These are phyloP conservation scores for Chlorocebus sabaeus DNA, from an alignment of 2,113 vertebrate species.

Conservation along the genomic window DNA sequence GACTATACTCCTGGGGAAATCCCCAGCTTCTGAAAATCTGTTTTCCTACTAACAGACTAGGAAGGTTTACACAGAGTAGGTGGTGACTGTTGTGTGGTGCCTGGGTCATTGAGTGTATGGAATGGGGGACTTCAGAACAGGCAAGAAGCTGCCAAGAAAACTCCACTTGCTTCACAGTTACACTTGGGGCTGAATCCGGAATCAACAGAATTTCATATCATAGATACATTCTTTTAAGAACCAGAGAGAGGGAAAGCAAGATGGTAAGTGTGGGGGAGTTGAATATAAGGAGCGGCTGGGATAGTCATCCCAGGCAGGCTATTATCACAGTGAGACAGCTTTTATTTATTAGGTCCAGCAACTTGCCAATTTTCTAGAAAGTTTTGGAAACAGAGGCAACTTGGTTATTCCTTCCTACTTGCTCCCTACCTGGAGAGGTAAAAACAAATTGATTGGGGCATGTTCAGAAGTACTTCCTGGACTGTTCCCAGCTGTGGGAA, in stretches of 20 bases:
- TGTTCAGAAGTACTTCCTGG: background rate
- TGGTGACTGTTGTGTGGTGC: accelerated
- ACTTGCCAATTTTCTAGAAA: background rate
- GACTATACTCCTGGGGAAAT: background rate
- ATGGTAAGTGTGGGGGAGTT: background rate
- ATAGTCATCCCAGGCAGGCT: background rate
- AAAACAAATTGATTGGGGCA: background rate
- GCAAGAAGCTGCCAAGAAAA: background rate
- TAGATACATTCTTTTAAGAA: background rate
- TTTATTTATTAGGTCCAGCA: background rate
- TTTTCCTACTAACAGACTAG: background rate
- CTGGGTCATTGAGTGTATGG: too few relatives aligned
- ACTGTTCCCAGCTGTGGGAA: background rate
- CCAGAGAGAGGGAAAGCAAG: background rate
- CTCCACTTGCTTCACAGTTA: background rate
- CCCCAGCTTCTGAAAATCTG: background rate
- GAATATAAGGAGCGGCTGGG: background rate
- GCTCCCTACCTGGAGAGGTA: background rate
- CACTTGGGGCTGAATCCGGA: background rate
- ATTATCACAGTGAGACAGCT: background rate
- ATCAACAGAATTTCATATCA: background rate
- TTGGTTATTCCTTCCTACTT: background rate
- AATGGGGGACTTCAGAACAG: too few relatives aligned
- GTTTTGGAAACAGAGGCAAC: background rate
- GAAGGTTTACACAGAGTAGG: background rate